Evolutionary conservation across 1,140 invertebrate species (phyloP), one percentile per base, ranked within the genome.

Genomic region (Microplitis mediator): DNA sequence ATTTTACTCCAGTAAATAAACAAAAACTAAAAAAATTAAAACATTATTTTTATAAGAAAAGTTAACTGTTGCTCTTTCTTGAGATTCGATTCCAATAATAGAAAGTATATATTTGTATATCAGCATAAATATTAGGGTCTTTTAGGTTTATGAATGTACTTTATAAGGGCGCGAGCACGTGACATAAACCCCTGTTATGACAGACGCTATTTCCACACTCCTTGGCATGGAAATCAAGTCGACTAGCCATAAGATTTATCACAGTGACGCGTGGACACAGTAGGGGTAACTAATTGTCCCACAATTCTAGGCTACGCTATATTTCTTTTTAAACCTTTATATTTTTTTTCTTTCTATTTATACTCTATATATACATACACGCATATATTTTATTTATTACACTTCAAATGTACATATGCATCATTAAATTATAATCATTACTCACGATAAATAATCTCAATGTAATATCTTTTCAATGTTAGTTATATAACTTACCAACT

Each of bases 181-280:
- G 79, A 71, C 78, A 60, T 14, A 71, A 67, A 78, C 79, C 78
- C 79, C 73, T 86, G 84, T 85, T 86, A 85, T 85, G 84, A 85
- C 84, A 85, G 81, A 77, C 79, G 79, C 78, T 76, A 78, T 80
- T 83, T 85, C 85, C 83, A 78, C 75, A 58, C 80, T 75, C 74
- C 72, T 75, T 69, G 68, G 66, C 69, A 75, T 61, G 54, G 36
- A 72, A 54, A 69, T 69, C 14, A 65, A 50, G 61, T 54, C 9
- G 16, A 70, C 78, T 75, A 77, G 77, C 72, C 78, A 63, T 69
- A 71, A 82, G 82, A 82, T 82, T 84, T 84, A 84, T 84, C 76
- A 73, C 61, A 35, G 11, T 31, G 77, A 71, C 82, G 80, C 81
- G 80, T 80, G 81, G 76, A 70, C 68, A 74, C 75, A 31, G 56